Evolutionary conservation across 2,113 vertebrate species (phyloP), one percentile per base, ranked within the genome.

Genomic region (Strigops habroptila): DNA sequence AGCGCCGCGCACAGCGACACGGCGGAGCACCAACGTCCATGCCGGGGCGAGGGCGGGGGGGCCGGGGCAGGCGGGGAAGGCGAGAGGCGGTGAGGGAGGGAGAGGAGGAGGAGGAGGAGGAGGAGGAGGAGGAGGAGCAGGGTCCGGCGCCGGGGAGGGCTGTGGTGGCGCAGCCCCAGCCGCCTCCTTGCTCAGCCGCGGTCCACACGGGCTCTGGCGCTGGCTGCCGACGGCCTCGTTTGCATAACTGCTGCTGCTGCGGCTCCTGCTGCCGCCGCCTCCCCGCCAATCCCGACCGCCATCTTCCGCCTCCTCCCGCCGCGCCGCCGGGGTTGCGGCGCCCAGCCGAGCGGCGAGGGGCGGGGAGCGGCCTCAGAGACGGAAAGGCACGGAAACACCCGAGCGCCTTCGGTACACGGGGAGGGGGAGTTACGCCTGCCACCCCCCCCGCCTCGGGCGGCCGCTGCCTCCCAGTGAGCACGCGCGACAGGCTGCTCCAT

Each of bases 261-360:
- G 3, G 25, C 39, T n/a, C n/a, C 35, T 6, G 33, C 48, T 37
- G 80, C 95, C 53, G 5, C 64, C 39, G 22, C 76, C 89, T 30
- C 88, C 94, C 91, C 91, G 96, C 97, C 98, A 97, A 98, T 97
- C 98, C 97, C 95, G 82, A 97, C 97, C 99, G 98, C 99, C 98
- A 99, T 99, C 98, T 99, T 99, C 98, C 98, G 35, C 96, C 96
- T 96, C 65, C 85, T 81, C 82, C 83, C n/a, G 68, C 88, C 70
- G 65, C 60, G 46, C 79, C 73, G 82, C 86, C 68, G 74, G 46
- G 89, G n/a, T 64, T 62, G 65, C 78, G 31, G 70, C 52, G 37
- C 59, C 35, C 60, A 14, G 52, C 14, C 51, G 15, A 44, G 59
- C 41, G 17, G 86, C 10, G 24, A 65, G 18, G n/a, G 87, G 91